phyloP scores from a whole-genome alignment of 2,888 invertebrate species.

The Harpalus rubripes region DNA sequence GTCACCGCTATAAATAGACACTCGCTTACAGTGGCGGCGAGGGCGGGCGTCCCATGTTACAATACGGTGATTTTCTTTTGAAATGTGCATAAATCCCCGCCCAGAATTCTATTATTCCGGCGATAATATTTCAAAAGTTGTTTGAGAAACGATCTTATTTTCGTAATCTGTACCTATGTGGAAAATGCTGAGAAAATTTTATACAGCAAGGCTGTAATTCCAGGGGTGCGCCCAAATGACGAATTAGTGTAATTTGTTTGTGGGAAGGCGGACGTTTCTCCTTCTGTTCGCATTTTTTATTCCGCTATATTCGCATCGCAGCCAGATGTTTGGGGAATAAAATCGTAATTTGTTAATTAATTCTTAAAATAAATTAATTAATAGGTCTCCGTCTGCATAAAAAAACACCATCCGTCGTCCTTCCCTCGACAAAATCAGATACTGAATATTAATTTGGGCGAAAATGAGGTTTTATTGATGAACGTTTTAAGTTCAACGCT shows the following conservation, averaged over 20 bases:
- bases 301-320: constrained; percentile 35
- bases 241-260: constrained; percentile 54
- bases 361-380: constrained; percentile 44
- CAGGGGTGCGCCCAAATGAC: constrained; percentile 47
- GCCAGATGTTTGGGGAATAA: constrained; percentile 41
- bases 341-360: constrained; percentile 47
- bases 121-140: neutral
- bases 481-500: constrained; percentile 22
- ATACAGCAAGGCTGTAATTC: constrained; percentile 29
- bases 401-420: neutral
- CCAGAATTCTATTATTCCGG: neutral
- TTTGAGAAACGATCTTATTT: constrained; percentile 11
- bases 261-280: constrained; percentile 41
- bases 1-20: too few relatives aligned
- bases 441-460: constrained; percentile 29
- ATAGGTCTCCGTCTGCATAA: constrained; percentile 14
- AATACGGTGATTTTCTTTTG: neutral
- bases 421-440: neutral
- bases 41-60: too few relatives aligned
- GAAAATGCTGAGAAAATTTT: constrained; percentile 2
- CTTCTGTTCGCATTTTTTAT: constrained; percentile 51
- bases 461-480: constrained; percentile 35
- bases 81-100: neutral
- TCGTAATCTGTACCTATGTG: constrained; percentile 28
- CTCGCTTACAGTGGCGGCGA: too few relatives aligned